Evolutionary conservation across 2,888 invertebrate species (phyloP).

Genomic region (Opisthograptis luteolata): DNA sequence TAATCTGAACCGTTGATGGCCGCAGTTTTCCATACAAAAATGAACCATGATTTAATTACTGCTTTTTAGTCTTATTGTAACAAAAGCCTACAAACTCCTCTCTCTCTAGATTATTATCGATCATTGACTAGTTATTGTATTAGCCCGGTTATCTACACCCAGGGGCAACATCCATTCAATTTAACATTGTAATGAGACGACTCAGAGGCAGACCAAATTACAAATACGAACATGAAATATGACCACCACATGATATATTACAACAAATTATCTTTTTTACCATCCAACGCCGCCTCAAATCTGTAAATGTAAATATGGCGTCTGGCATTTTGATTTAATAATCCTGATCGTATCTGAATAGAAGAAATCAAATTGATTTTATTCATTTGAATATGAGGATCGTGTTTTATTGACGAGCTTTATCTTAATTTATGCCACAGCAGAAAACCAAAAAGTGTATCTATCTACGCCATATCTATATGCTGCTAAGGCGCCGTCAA

Average conservation of each 20-base stretch:
- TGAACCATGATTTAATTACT: no score
- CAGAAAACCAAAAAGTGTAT: conserved; percentile 31
- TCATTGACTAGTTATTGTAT: conserved; percentile 32
- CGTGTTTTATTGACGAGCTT: conserved; percentile 34
- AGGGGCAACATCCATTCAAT: conserved; percentile 55
- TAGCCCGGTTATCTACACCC: conserved; percentile 25
- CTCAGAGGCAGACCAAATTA: conserved; percentile 38
- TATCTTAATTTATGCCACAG: conserved; percentile 28
- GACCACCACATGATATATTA: conserved; percentile 68
- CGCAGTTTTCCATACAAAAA: no score
- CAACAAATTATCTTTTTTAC: conserved; percentile 72
- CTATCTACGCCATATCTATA: no score
- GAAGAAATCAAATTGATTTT: conserved; percentile 51
- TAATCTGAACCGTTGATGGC: no score
- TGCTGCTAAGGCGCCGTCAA: conserved; percentile 25
- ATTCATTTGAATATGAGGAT: conserved; percentile 56
- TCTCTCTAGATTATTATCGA: conserved; percentile 23
- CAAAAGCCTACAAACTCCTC: no score
- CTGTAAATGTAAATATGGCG: conserved; percentile 76
- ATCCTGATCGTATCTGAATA: conserved; percentile 46
- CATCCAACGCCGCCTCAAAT: conserved; percentile 55
- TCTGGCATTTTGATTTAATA: conserved; percentile 71
- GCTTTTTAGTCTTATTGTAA: no score
- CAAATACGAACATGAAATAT: conserved; percentile 61
- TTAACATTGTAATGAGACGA: conserved; percentile 68